Evolutionary conservation across 2,797 vertebrate genomes (phyloP).

Genomic region (Gephyroberyx darwinii): DNA sequence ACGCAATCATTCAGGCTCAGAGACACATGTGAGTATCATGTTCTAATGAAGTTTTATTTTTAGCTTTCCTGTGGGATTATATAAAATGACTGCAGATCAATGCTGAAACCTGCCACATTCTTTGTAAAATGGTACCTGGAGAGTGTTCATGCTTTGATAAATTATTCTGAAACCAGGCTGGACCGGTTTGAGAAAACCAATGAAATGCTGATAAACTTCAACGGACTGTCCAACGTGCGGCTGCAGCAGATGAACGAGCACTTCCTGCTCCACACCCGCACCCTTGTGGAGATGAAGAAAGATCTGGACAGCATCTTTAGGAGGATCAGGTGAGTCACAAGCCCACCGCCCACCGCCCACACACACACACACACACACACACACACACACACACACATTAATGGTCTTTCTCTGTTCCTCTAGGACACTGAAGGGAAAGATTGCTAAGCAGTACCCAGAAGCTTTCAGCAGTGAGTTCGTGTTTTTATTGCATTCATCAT

Average conservation of each 20-base stretch:
- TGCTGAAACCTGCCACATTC: neutral
- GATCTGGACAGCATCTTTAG: constrained; percentile 96
- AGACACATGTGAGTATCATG: constrained; percentile 93
- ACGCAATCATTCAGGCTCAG: constrained; percentile 97
- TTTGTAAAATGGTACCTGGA: neutral
- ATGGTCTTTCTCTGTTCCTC: constrained; percentile 23
- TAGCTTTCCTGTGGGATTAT: neutral
- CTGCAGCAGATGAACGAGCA: constrained; percentile 96
- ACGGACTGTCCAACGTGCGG: constrained; percentile 90
- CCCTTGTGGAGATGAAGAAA: constrained; percentile 95
- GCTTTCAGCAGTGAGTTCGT: constrained; percentile 93
- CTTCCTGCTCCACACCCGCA: constrained; percentile 92
- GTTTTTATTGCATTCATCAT: constrained; percentile 17
- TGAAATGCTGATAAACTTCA: constrained; percentile 98
- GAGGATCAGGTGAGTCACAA: constrained; percentile 86
- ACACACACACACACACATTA: neutral
- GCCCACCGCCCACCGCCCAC: neutral
- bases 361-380: neutral
- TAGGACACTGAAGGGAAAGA: constrained; percentile 93
- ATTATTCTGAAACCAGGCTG: constrained; percentile 81
- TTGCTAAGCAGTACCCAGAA: constrained; percentile 95
- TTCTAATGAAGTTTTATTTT: neutral
- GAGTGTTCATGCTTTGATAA: neutral
- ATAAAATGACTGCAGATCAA: neutral
- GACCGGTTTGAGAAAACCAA: constrained; percentile 99